A percentile compares a stretch with the other conserved stretches of the same genome.
phyloP scores from a whole-genome alignment of 1,140 invertebrate genomes.

The Drosophila saltans region DNA sequence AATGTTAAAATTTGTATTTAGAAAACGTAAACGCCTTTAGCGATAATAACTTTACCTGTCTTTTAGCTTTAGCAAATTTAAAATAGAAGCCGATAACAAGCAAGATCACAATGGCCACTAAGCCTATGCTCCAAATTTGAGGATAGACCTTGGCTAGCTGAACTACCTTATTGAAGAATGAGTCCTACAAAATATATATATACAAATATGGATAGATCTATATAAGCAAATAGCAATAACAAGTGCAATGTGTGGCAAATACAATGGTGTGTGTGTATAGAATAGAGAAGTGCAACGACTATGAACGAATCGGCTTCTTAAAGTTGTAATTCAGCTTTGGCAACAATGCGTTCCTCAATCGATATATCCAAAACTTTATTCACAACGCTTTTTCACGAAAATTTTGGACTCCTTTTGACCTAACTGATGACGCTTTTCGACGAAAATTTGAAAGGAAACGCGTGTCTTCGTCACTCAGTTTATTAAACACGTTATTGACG shows the following conservation, averaged over 20 bases:
- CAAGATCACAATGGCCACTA: conserved; percentile 85
- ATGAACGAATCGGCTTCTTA: too few relatives aligned
- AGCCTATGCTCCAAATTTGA: conserved; percentile 94
- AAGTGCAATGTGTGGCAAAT: conserved; percentile 39
- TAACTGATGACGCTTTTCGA: too few relatives aligned
- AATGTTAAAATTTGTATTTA: conserved; percentile 20
- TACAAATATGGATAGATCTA: conserved; percentile 26
- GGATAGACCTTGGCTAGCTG: conserved; percentile 94
- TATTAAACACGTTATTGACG: too few relatives aligned
- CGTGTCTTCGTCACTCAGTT: too few relatives aligned
- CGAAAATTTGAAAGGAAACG: too few relatives aligned
- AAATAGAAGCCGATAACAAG: conserved; percentile 88
- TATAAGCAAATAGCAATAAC: conserved; percentile 47
- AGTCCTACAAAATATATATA: conserved; percentile 86
- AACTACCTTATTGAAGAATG: conserved; percentile 90
- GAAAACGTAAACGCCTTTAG: background rate
- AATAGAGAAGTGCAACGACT: too few relatives aligned
- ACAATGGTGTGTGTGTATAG: conserved; percentile 30
- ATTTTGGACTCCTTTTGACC: too few relatives aligned
- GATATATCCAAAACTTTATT: too few relatives aligned
- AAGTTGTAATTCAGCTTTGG: too few relatives aligned
- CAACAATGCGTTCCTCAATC: too few relatives aligned
- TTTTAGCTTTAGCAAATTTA: conserved; percentile 73
- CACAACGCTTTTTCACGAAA: too few relatives aligned
- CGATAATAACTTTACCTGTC: conserved; percentile 70